Percentiles rank a stretch among this genome's conserved stretches.
phyloP scores from a whole-genome alignment of 2,888 invertebrate species.

The Exephanes ischioxanthus region DNA sequence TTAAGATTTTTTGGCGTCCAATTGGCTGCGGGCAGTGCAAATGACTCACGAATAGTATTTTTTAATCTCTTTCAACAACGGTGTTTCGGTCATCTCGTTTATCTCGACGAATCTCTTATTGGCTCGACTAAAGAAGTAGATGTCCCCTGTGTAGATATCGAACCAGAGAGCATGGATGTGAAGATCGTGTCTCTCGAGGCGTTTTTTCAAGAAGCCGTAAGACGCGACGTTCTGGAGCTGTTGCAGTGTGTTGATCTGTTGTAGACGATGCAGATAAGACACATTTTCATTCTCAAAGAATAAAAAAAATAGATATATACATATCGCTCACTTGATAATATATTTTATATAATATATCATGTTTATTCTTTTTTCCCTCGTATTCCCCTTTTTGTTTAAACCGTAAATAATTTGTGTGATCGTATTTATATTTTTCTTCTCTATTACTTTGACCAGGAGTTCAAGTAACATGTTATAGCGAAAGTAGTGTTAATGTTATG shows the following conservation, averaged over 20 bases:
- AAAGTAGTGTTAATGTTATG: too few species aligned
- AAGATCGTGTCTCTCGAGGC: conserved; percentile 92
- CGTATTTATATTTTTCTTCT: too few species aligned
- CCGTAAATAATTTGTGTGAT: too few species aligned
- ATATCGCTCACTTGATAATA: not conserved
- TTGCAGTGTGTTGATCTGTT: conserved; percentile 94
- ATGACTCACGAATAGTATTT: conserved; percentile 90
- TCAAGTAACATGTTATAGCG: too few species aligned
- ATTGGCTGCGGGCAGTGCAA: not conserved
- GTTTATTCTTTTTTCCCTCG: too few species aligned
- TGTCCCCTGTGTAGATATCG: conserved; percentile 98
- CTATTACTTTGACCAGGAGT: too few species aligned
- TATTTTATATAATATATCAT: too few species aligned
- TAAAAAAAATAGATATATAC: not conserved
- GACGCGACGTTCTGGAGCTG: conserved; percentile 97
- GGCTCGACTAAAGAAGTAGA: conserved; percentile 96
- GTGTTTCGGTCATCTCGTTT: conserved; percentile 92
- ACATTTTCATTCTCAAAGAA: conserved; percentile 14
- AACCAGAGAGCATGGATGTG: conserved; percentile 98
- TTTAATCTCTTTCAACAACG: conserved; percentile 91
- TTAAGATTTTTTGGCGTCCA: not conserved
- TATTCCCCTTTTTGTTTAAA: too few species aligned
- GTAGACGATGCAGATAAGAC: conserved; percentile 67
- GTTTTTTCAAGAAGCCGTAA: conserved; percentile 94
- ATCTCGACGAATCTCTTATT: conserved; percentile 94